These are phyloP conservation scores for Lasiurus cinereus DNA, from an alignment of 2,113 vertebrate species.

Conservation along the genomic window DNA sequence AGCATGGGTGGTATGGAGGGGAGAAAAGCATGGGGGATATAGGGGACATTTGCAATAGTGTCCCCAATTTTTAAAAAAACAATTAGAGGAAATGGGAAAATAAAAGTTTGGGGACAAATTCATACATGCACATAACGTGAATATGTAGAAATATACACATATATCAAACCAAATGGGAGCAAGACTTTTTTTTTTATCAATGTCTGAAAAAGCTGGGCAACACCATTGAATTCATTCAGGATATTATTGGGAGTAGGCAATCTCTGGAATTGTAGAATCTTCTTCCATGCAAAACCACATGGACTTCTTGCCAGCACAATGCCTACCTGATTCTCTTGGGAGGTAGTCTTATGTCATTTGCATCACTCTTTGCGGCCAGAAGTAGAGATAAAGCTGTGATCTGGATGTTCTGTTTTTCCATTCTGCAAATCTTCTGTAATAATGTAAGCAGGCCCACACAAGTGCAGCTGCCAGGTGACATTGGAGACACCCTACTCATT, in stretches of 20 bases:
- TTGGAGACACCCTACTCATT: not conserved
- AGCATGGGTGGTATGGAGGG: no score
- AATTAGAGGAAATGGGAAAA: no score
- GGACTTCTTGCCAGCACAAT: not conserved
- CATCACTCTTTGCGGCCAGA: not conserved
- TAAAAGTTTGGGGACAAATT: not conserved
- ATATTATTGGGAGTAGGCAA: not conserved
- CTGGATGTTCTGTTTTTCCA: not conserved
- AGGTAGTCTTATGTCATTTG: not conserved
- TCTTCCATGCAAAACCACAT: not conserved
- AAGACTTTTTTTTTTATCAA: not conserved
- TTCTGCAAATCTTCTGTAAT: not conserved
- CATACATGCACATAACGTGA: not conserved
- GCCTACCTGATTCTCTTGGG: not conserved
- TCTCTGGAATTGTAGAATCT: not conserved
- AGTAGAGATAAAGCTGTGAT: not conserved
- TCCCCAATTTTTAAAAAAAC: no score
- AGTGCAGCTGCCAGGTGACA: not conserved
- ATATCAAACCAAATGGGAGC: not conserved
- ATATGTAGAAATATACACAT: not conserved
- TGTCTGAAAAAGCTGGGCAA: not conserved
- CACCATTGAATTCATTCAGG: not conserved
- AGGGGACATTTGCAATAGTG: no score
- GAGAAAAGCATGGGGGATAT: no score
- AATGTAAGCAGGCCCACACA: not conserved